Base-by-base conservation (phyloP, 2,888 invertebrate species). In the Subacronicta megacephala region DNA sequence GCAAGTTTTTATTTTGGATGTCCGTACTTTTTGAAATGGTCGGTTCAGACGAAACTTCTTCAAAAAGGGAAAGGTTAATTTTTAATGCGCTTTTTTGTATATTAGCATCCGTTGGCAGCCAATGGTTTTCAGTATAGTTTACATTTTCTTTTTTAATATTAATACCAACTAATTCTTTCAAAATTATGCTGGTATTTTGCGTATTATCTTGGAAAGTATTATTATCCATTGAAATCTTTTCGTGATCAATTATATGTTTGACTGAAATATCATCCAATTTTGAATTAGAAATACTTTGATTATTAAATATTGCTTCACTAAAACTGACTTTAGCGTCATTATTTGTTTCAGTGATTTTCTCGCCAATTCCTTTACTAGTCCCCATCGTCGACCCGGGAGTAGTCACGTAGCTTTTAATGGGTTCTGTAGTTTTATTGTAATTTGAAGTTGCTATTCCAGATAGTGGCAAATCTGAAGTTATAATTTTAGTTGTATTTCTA, bases 361-460 rank as follows among this genome's bases (percentile, higher is more conserved):
- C 38, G 17, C n/a, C 20, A 36, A 42, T 35, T 20, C 40, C 4
- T 18, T 38, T 36, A 9, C 62, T 58, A 41, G 40, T 54, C 58
- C 67, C 58, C 29, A 53, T 45, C 49, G 66, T 46, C 10, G 45
- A 54, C 51, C 53, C 49, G 23, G 40, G 36, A 33, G 17, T 15
- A 33, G 41, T 40, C 2, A 29, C 37, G 38, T 44, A 45, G 38
- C 49, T 56, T 16, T 12, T 36, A 17, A 38, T 12, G 3, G n/a
- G 31, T 57, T 66, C 42, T 15, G 42, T 45, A 20, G 44, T 52
- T 35, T 20, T 15, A 20, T 41, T 31, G 7, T 43, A 35, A 12
- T 20, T 16, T n/a, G n/a, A 35, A 3, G 9, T 23, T 44, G 35
- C n/a, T 3, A 18, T 36, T n/a, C 2, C 1, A 16, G 37, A 7